A percentile compares a stretch with the other conserved stretches of the same genome.
Evolutionary conservation across 1,140 invertebrate species (phyloP).

Genomic region (Calycopis cecrops): DNA sequence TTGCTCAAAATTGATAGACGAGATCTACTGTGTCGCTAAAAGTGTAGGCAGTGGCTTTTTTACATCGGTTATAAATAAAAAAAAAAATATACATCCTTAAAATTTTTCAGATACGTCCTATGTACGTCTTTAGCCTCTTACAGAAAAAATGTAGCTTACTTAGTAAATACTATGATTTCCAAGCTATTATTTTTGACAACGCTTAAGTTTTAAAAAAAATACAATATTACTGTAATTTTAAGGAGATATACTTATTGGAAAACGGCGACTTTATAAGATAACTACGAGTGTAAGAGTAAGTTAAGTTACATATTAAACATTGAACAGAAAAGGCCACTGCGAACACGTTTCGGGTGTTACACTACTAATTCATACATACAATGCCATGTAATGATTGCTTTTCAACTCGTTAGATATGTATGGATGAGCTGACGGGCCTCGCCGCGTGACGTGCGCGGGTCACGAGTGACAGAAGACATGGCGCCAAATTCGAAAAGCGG

Average conservation of each 20-base stretch:
- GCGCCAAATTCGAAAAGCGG: constrained; percentile 18
- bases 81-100: no score
- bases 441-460: constrained; percentile 32
- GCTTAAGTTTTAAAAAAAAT: no score
- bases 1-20: constrained; percentile 15
- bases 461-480: constrained; percentile 16
- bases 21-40: neutral
- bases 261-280: no score
- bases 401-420: constrained; percentile 56
- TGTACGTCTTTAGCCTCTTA: no score
- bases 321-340: constrained; percentile 15
- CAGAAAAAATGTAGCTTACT: no score
- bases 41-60: neutral
- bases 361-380: constrained; percentile 51
- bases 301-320: no score
- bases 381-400: constrained; percentile 60
- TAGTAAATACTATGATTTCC: no score
- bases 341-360: constrained; percentile 21
- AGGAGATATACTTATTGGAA: no score
- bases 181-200: constrained; percentile 1
- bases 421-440: constrained; percentile 39
- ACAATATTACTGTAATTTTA: no score
- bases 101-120: no score
- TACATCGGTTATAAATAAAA: neutral
- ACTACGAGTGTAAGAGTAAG: neutral